Percentiles rank a stretch among this genome's conserved stretches.
Conservation (phyloP, 2,888 invertebrate genomes). For the Pyrrhia umbra region DNA sequence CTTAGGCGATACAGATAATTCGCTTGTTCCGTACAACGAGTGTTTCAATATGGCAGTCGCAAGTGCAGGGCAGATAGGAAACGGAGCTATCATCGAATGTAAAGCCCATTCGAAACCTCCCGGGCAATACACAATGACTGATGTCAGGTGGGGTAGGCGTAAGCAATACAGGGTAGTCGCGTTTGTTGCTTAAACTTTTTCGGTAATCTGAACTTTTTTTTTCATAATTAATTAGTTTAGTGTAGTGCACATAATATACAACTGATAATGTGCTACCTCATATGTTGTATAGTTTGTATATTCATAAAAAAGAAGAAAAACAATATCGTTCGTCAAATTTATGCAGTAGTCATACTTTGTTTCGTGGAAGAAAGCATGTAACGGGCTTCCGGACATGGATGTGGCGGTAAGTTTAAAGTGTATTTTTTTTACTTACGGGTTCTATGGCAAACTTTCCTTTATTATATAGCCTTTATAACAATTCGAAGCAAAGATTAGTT, state of each 20-base stretch:
- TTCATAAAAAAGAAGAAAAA: background rate
- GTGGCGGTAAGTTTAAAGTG: conserved; percentile 26
- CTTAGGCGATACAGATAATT: background rate
- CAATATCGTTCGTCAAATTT: conserved; percentile 4
- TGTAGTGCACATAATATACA: conserved; percentile 1
- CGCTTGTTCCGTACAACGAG: background rate
- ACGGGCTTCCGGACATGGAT: background rate
- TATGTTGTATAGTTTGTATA: conserved; percentile 4
- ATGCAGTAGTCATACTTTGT: conserved; percentile 9
- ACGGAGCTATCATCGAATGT: background rate
- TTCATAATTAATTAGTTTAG: background rate
- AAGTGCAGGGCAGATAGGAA: background rate
- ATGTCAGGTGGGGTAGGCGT: conserved; percentile 19
- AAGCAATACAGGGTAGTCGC: background rate
- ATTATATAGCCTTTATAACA: too few relatives aligned
- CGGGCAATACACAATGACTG: background rate
- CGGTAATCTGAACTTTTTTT: background rate
- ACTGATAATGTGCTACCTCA: conserved; percentile 1
- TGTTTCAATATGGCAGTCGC: background rate
- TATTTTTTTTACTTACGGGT: background rate
- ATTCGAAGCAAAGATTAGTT: too few relatives aligned
- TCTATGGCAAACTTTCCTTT: too few relatives aligned
- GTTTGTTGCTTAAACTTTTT: background rate
- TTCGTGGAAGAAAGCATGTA: background rate
- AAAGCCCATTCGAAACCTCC: background rate